Percentiles rank a stretch among this genome's conserved stretches.
These are phyloP conservation scores for Anthopleura sola DNA, from an alignment of 64 coral and sea anemone species.

Conservation along the genomic window DNA sequence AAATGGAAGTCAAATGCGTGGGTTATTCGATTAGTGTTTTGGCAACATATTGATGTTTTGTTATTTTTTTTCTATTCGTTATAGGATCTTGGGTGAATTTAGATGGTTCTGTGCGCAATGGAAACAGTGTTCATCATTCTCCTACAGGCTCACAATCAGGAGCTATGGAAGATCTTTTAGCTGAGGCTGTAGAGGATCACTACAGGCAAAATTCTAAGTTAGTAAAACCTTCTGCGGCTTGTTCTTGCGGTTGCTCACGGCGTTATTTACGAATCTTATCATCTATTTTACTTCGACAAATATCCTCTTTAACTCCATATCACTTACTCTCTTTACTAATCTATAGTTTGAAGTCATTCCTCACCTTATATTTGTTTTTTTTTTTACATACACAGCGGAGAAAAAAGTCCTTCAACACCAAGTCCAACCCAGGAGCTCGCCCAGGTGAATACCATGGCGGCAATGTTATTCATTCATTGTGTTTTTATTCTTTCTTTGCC, in stretches of 20 bases:
- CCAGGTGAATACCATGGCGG: slow-evolving; percentile 12
- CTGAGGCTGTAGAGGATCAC: slow-evolving; percentile 87
- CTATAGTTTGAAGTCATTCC: neutral
- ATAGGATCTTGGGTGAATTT: slow-evolving; percentile 90
- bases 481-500: neutral
- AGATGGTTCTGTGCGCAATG: slow-evolving; percentile 66
- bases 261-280: neutral
- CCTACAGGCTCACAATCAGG: slow-evolving; percentile 76
- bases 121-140: slow-evolving; percentile 80
- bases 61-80: neutral
- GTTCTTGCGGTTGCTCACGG: slow-evolving; percentile 2
- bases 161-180: slow-evolving; percentile 80
- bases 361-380: neutral
- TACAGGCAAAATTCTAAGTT: slow-evolving; percentile 65
- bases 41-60: slow-evolving; percentile 3
- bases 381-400: slow-evolving; percentile 14
- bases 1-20: neutral
- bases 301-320: neutral
- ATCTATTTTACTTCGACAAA: neutral
- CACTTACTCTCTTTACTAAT: neutral
- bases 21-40: slow-evolving; percentile 2
- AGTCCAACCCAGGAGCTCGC: neutral
- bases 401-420: slow-evolving; percentile 38
- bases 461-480: neutral
- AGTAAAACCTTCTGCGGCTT: neutral